Percentiles rank a stretch among this genome's conserved stretches.
Conservation (phyloP, 1,140 invertebrate genomes). For the Aplysia californica region DNA sequence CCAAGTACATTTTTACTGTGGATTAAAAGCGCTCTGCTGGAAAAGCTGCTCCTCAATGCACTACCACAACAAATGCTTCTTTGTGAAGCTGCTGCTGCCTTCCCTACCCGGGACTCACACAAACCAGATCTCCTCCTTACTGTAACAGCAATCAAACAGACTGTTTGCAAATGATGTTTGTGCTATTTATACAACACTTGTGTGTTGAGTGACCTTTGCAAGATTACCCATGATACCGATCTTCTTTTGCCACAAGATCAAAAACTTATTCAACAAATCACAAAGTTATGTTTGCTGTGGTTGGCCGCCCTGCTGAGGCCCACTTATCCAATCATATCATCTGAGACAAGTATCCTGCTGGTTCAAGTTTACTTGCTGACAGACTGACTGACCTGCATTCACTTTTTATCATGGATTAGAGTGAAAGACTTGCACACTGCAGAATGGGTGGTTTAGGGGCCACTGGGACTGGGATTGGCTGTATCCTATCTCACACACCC, state of each 20-base stretch:
- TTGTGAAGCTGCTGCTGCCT: not conserved
- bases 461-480: not conserved
- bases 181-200: no score
- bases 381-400: not conserved
- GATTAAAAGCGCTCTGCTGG: not conserved
- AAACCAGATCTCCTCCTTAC: not conserved
- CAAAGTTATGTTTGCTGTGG: no score
- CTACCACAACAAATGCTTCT: no score
- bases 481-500: no score
- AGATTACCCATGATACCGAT: not conserved
- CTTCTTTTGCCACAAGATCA: not conserved
- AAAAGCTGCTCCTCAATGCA: not conserved
- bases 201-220: not conserved
- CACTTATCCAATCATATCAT: slow-evolving; percentile 14
- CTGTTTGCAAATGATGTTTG: not conserved
- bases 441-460: not conserved
- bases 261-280: not conserved
- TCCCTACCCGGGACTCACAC: not conserved
- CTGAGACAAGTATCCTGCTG: slow-evolving; percentile 15
- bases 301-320: no score
- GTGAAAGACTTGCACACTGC: not conserved
- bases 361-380: slow-evolving; percentile 11
- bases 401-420: not conserved
- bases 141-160: no score
- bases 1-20: not conserved